Evolutionary conservation across 1,140 invertebrate species (phyloP).

Genomic region (Mamestra configurata): DNA sequence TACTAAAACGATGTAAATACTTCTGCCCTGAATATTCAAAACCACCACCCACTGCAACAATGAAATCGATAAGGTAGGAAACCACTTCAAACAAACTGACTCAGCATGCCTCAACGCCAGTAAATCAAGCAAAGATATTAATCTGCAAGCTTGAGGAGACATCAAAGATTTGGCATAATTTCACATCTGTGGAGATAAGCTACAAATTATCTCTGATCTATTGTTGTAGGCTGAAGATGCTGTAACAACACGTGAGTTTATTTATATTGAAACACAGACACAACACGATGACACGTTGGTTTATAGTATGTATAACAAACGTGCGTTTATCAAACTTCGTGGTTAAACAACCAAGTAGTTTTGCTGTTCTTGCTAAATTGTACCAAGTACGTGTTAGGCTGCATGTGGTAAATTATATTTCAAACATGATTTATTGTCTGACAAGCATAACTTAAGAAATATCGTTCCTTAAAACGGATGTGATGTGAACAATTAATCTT

Average conservation of each 20-base stretch:
- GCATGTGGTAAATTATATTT: background rate
- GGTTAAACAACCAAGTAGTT: background rate
- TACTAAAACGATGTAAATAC: too few species aligned
- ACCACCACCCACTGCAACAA: background rate
- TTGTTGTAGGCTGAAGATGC: background rate
- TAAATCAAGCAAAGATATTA: conserved; percentile 26
- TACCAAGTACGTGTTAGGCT: background rate
- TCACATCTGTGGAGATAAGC: background rate
- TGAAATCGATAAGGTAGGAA: background rate
- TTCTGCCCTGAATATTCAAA: too few species aligned
- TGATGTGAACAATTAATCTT: background rate
- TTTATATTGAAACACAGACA: background rate
- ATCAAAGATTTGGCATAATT: conserved; percentile 4
- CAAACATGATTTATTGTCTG: background rate
- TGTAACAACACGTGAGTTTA: background rate
- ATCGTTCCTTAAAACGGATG: background rate
- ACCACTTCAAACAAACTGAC: background rate
- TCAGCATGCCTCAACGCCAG: background rate
- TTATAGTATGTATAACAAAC: background rate
- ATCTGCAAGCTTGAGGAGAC: background rate
- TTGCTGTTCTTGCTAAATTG: background rate
- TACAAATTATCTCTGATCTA: background rate
- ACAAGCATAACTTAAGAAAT: background rate
- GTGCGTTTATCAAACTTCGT: background rate
- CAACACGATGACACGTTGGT: background rate